Conservation (phyloP, 2,797 vertebrate genomes). For the Crossoptilon crossoptilon region DNA sequence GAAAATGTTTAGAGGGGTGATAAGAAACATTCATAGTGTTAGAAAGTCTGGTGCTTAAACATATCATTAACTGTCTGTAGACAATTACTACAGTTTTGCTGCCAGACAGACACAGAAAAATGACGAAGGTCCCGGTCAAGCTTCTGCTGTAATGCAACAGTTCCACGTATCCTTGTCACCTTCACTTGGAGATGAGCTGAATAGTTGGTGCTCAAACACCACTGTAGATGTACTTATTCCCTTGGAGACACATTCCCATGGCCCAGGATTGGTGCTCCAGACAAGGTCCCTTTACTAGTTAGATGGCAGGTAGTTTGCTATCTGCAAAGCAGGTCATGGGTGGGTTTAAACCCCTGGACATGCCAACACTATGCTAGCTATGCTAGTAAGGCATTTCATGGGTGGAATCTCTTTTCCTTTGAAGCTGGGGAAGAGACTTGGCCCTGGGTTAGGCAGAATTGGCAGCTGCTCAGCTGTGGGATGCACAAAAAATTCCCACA, state of each 20-base stretch:
- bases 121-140: neutral
- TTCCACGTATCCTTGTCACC: neutral
- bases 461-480: neutral
- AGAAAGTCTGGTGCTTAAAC: neutral
- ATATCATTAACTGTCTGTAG: neutral
- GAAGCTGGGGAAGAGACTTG: neutral
- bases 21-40: neutral
- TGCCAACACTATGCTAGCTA: neutral
- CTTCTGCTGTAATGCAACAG: neutral
- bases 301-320: neutral
- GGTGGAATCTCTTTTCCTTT: neutral
- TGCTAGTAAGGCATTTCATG: neutral
- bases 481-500: neutral
- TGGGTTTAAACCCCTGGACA: neutral
- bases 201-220: fast-evolving
- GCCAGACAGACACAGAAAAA: neutral
- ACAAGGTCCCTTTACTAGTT: fast-evolving
- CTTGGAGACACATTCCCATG: neutral
- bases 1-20: neutral
- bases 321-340: neutral
- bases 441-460: neutral
- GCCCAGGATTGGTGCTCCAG: neutral
- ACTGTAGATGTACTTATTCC: neutral
- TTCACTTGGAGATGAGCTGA: neutral
- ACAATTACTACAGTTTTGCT: neutral